phyloP scores from a whole-genome alignment of 2,888 invertebrate species.

The Caenorhabditis auriculariae region DNA sequence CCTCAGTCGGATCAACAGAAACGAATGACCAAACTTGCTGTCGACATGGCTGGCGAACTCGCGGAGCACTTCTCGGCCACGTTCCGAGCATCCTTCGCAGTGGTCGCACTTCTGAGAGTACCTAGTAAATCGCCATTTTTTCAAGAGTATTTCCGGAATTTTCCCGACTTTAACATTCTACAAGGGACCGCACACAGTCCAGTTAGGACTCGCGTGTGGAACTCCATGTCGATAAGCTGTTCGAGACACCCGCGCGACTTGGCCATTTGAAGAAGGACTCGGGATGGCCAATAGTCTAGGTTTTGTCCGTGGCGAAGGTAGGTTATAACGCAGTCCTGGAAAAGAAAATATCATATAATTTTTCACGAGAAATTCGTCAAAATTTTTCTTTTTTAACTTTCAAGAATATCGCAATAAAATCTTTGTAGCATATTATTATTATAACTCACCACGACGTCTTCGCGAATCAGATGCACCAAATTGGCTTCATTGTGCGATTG shows the following conservation, averaged over 20 bases:
- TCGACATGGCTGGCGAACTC: conserved; percentile 47
- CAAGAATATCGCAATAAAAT: no score
- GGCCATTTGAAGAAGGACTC: conserved; percentile 33
- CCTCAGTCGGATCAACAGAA: conserved; percentile 29
- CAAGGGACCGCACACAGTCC: conserved; percentile 44
- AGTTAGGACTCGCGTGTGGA: conserved; percentile 46
- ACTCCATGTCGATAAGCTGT: conserved; percentile 46
- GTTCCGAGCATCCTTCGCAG: conserved; percentile 47
- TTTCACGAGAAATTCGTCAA: no score
- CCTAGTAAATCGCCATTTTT: conserved; percentile 12
- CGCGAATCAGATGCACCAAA: conserved; percentile 36
- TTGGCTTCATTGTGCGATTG: conserved; percentile 43
- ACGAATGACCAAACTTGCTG: conserved; percentile 50
- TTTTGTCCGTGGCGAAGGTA: conserved; percentile 22
- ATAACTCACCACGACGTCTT: conserved; percentile 39
- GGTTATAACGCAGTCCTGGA: conserved; percentile 16
- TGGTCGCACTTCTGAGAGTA: conserved; percentile 41
- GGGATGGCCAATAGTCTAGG: conserved; percentile 28
- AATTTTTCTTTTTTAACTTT: no score
- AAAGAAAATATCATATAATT: no score
- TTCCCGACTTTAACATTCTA: conserved; percentile 29
- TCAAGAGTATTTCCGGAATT: neutral
- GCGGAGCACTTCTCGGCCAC: conserved; percentile 46
- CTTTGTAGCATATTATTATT: no score
- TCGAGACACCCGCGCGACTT: conserved; percentile 26